A percentile compares a stretch with the other conserved stretches of the same genome.
Evolutionary conservation across 2,888 invertebrate species (phyloP).

Genomic region (Malthinus flaveolus): DNA sequence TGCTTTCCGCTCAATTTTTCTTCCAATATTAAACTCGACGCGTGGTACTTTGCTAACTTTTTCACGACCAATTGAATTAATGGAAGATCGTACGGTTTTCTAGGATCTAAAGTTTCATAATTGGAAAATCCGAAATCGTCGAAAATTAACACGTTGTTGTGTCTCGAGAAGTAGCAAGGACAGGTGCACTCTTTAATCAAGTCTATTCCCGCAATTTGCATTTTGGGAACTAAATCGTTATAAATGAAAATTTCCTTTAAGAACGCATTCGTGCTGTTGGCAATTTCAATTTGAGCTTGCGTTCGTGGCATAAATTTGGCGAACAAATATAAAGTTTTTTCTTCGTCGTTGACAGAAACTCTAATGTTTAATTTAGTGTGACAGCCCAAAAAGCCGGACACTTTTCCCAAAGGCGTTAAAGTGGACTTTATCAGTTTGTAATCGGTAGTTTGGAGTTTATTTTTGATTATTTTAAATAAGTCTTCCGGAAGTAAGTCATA

Average conservation of each 20-base stretch:
- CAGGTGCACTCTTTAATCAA: conserved; percentile 19
- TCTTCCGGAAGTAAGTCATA: conserved; percentile 35
- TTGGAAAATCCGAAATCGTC: conserved; percentile 48
- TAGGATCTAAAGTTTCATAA: neutral
- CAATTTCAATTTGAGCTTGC: neutral
- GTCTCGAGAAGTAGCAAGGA: conserved; percentile 25
- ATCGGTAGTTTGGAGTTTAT: conserved; percentile 22
- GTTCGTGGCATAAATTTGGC: neutral
- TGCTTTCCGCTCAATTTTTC: neutral
- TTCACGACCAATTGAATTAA: conserved; percentile 40
- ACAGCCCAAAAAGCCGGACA: conserved; percentile 39
- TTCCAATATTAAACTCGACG: conserved; percentile 50
- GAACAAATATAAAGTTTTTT: conserved; percentile 25
- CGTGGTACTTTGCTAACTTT: conserved; percentile 48
- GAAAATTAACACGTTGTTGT: conserved; percentile 42
- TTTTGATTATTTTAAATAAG: conserved; percentile 35
- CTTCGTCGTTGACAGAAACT: conserved; percentile 18
- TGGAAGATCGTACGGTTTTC: conserved; percentile 9
- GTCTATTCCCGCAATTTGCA: neutral
- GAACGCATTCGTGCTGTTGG: neutral
- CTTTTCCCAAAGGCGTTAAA: conserved; percentile 30
- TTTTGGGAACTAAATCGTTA: neutral
- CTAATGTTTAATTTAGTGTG: conserved; percentile 38
- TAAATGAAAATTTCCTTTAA: conserved; percentile 1
- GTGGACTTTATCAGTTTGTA: neutral